Evolutionary conservation across 1,140 invertebrate species (phyloP).

Genomic region (Tetramorium simillimum): DNA sequence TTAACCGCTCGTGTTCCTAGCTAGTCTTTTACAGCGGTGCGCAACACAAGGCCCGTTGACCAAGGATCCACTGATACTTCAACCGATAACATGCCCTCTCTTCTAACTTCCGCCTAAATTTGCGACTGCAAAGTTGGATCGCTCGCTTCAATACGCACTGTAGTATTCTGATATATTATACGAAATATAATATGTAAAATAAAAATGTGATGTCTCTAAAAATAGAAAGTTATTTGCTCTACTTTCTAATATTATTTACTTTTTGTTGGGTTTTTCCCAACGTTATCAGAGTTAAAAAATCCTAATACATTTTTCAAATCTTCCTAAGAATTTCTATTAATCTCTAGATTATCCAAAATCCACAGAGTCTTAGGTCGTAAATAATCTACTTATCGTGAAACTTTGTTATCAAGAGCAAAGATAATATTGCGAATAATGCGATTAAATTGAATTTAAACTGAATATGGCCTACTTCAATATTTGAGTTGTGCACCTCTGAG

Average conservation of each 20-base stretch:
- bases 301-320: not conserved
- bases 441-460: slow-evolving; percentile 38
- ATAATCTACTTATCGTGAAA: not conserved
- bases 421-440: not conserved
- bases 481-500: slow-evolving; percentile 45
- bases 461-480: slow-evolving; percentile 20
- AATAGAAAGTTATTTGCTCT: not conserved
- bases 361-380: not conserved
- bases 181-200: not conserved
- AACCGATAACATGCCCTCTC: not conserved
- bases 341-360: not conserved
- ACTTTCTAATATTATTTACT: not conserved
- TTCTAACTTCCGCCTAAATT: slow-evolving; percentile 6
- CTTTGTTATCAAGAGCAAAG: not conserved
- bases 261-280: not conserved
- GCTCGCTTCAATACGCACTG: not conserved
- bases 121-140: not conserved
- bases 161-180: not conserved
- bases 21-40: slow-evolving; percentile 37
- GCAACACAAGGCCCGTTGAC: slow-evolving; percentile 6
- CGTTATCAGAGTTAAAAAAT: not conserved
- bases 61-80: not conserved
- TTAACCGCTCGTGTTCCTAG: slow-evolving; percentile 33
- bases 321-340: not conserved
- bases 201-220: not conserved